Evolutionary conservation across 2,888 invertebrate genomes (phyloP).

Genomic region (Elegia similella): DNA sequence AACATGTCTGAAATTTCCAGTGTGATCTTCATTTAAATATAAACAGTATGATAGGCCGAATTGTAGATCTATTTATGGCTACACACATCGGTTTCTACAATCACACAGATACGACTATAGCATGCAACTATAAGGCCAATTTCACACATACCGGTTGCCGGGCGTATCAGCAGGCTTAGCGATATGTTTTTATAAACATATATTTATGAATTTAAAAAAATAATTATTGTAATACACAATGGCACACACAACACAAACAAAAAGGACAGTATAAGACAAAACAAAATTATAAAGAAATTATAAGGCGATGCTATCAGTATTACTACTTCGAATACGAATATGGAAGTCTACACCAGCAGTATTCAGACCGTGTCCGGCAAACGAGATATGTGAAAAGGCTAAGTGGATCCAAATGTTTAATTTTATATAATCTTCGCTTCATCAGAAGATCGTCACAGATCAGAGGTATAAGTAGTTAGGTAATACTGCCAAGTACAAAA

Average conservation of each 20-base stretch:
- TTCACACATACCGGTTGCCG: not conserved
- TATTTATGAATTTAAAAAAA: not conserved
- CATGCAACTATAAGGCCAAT: constrained; percentile 60
- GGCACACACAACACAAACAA: no score
- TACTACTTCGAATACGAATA: no score
- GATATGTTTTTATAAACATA: not conserved
- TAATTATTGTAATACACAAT: no score
- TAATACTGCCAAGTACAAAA: constrained; percentile 34
- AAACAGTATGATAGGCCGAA: constrained; percentile 43
- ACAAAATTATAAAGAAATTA: no score
- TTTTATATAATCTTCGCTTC: not conserved
- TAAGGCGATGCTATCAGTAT: no score
- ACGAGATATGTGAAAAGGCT: not conserved
- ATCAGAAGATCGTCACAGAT: not conserved
- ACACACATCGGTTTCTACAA: constrained; percentile 63
- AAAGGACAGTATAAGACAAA: no score
- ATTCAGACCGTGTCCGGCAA: not conserved
- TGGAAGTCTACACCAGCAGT: not conserved
- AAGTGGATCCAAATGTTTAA: not conserved
- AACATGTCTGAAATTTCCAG: constrained; percentile 14
- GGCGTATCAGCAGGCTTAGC: not conserved
- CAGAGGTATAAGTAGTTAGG: not conserved
- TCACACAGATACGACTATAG: constrained; percentile 61
- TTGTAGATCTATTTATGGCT: constrained; percentile 56
- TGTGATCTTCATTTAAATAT: constrained; percentile 33